Evolutionary conservation across 2,797 vertebrate genomes (phyloP), one percentile per base, ranked within the genome.

Genomic region (Ataeniobius toweri): DNA sequence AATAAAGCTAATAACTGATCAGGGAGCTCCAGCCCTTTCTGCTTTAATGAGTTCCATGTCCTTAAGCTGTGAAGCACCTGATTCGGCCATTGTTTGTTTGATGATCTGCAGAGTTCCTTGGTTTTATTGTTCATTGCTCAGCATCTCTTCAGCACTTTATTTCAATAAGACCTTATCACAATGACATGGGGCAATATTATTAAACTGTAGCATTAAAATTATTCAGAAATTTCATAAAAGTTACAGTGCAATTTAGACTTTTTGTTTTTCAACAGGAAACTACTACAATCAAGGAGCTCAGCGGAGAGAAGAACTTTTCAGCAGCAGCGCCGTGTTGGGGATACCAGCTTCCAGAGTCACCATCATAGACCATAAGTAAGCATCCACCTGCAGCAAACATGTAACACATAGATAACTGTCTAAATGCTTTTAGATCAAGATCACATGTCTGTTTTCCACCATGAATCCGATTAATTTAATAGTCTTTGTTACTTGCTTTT

Each of bases 351-450:
- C 95, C 63, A 86, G 86, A 77, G 91, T 99, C 89, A 96, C 93
- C 69, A 78, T 99, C 86, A 63, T 98, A 69, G 94, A 98, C 83
- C 93, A 96, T 93, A 97, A 96, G 98, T 99, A 97, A 96, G 94
- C 72, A 50, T 3, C 24, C 1, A 0, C 74, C 75, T 36, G 26
- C 58, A 71, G 50, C 59, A 73, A 51, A 63, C 59, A 63, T 63
- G 28, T 16, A 63, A 36, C 59, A 31, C 59, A 20, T 20, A 63
- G 16, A 63, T 59, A 58, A 5, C 48, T 14, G 9, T n/a, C 22
- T 67, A 36, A 28, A 31, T 2, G 31, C 28, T 61, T 14, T 26
- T 31, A 31, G 13, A 31, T 18, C 59, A 18, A 31, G n/a, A 14
- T 59, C 26, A 59, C 24, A 59, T 3, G 26, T 59, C 58, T 20